Base-by-base conservation (phyloP, 2,113 vertebrate species). In the Pachycephala philippinensis region DNA sequence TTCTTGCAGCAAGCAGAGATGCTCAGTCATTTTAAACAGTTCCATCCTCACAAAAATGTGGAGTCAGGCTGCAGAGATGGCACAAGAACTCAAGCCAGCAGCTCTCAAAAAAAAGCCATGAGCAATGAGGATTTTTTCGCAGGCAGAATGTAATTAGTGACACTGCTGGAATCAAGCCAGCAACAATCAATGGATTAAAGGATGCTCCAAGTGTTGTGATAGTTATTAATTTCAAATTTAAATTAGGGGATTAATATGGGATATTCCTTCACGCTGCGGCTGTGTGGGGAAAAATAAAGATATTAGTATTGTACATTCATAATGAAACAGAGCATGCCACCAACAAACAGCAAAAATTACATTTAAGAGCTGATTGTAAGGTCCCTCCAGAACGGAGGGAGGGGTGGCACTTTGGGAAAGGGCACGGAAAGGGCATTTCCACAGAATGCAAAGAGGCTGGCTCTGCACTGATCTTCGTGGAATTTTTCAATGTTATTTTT, bases 71-170 rank as follows among this genome's bases (percentile, higher is more conserved):
- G 74, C 93, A 85, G 87, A 35, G 87, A 19, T 23, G 16, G 10
- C 45, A 72, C 49, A 22, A 21, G 61, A n/a, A 64, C 40, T 45
- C 57, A 15, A 82, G 89, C 78, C 96, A 95, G 84, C 37, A 57
- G 23, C 37, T 50, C 93, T 87, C 77, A 28, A 77, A 68, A 49
- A 52, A 20, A 37, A 92, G 27, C 47, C 60, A 39, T 0, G 1
- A 85, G 91, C 84, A 79, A 28, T 15, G 70, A 56, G 89, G 27
- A 7, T 17, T 57, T 56, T 80, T 87, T 61, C 71, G n/a, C 61
- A 82, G 74, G 78, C 87, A 85, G 93, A 90, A 72, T 37, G 47
- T 31, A 87, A 87, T 94, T 79, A 94, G 91, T 72, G 61, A 33
- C 40, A 19, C 33, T 44, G 57, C 75, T 95, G 91, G 87, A 65